Evolutionary conservation across 2,888 invertebrate species (phyloP), one percentile per base, ranked within the genome.

Genomic region (Drosophila parthenogenetica): DNA sequence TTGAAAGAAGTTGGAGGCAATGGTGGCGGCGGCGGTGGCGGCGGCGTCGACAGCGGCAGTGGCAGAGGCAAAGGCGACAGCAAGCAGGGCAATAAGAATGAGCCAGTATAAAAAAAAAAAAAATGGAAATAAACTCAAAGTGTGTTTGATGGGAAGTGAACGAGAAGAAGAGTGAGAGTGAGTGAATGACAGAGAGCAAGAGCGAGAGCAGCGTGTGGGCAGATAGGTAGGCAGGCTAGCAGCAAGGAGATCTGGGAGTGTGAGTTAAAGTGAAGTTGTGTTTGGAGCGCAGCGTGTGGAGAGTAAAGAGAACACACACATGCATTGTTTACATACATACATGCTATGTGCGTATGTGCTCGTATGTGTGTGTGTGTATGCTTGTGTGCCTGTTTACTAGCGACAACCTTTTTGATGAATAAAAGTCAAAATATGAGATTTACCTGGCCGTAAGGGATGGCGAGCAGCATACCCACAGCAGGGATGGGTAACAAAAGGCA

Each of bases 51-150:
- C 2, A 14, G 42, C 16, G 40, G 1, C 2, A 25, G 8, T 8
- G 29, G 13, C 16, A 13, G 7, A 14, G 11, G 22, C 22, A 39
- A 16, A 40, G 49, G 49, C 58, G 42, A 51, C 59, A 51, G 60
- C 60, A 62, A 50, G 46, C 57, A 32, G 43, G 48, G 55, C 32
- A 66, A 60, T 43, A 37, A 68, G 58, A 19, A 40, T 22, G 59
- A 22, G 58, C 54, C 49, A 35, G 46, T 46, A 14, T 29, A 29
- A 8, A 29, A 25, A 50, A 22, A 50, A 22, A 22, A 53, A 51
- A 45, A 74, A 74, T 77, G 71, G 79, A 81, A 81, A 80, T 74
- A 69, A 75, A 73, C 73, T 69, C 54, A 65, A 76, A 69, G 65
- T 64, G 54, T 73, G 19, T 49, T 29, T 29, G 29, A 29, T 29